These are phyloP conservation scores for Blastomussa wellsi DNA, from an alignment of 92 coral and sea anemone genomes.

Conservation along the genomic window DNA sequence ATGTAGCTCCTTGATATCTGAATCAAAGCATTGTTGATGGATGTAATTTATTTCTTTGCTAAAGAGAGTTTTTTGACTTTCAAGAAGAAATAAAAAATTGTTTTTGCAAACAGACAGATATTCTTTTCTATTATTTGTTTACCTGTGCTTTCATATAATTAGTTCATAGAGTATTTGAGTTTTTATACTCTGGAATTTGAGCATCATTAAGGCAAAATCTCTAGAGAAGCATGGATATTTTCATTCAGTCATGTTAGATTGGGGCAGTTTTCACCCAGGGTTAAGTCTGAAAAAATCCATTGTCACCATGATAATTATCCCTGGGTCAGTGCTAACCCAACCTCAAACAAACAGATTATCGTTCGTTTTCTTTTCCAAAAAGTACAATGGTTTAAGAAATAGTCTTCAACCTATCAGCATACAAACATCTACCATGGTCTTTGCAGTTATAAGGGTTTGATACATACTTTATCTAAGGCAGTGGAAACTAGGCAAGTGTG, in stretches of 20 bases:
- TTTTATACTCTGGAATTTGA: conserved; percentile 18
- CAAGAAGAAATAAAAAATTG: conserved; percentile 16
- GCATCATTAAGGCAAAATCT: conserved; percentile 31
- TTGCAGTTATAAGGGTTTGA: conserved; percentile 41
- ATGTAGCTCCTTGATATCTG: conserved; percentile 15
- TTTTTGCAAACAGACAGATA: conserved; percentile 12
- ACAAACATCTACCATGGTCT: conserved; percentile 36
- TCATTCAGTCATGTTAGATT: conserved; percentile 33
- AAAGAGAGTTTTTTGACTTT: conserved; percentile 29
- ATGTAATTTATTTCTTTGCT: conserved; percentile 13
- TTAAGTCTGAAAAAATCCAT: too few relatives aligned
- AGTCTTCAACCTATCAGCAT: conserved; percentile 34
- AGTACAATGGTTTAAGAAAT: conserved; percentile 29
- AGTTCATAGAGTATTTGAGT: conserved; percentile 12
- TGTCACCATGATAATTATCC: background rate
- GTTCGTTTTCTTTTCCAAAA: conserved; percentile 13
- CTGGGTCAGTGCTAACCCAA: background rate
- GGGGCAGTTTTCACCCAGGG: conserved; percentile 4
- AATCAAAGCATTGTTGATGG: conserved; percentile 22
- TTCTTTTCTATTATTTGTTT: conserved; percentile 21
- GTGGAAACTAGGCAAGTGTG: conserved; percentile 29
- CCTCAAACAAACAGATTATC: background rate
- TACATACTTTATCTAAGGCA: conserved; percentile 29
- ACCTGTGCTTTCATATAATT: conserved; percentile 17
- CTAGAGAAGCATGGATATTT: conserved; percentile 21